Base-by-base conservation (phyloP, 2,797 vertebrate species). In the Eulemur coronatus region DNA sequence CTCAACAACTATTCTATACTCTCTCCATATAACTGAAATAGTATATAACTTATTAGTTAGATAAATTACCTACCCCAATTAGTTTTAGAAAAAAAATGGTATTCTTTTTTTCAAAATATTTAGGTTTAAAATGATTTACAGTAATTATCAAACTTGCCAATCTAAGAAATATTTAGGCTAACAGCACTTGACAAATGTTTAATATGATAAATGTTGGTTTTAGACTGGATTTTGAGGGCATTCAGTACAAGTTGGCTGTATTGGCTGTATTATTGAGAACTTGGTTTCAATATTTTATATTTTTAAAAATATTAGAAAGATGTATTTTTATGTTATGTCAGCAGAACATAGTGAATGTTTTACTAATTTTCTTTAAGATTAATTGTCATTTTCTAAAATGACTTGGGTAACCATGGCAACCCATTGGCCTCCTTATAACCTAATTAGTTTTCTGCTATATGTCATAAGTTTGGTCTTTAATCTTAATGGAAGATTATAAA, bases 381-480 rank as follows among this genome's bases (percentile, higher is more conserved):
- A 75, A 82, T 94, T 95, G 28, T 85, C 41, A 91, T 96, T 96
- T 97, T 94, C 75, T 82, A 87, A 94, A 95, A 84, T 96, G 96
- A 84, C 43, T 38, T 38, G 43, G 65, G 61, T 97, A 90, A 85
- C 75, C 38, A 89, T 94, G 89, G 90, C 89, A 93, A 81, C 55
- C 17, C 22, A 18, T 82, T 94, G 43, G 30, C 73, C 69, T 41
- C 92, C 38, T 94, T 78, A 43, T 78, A 76, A 84, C 61, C 38
- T 96, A 91, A 81, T 96, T 76, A 92, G 28, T 82, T 96, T 94
- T 97, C 73, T 93, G 46, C 24, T 97, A 0, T 87, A 55, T 91
- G 72, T 41, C 57, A 91, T 38, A 86, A 33, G 94, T 97, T 95
- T 55, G 61, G 14, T 86, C n/a, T 81, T 59, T 91, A 89, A 61